These are phyloP conservation scores for Dynastes grantii DNA, from an alignment of 2,888 invertebrate genomes.

Conservation along the genomic window DNA sequence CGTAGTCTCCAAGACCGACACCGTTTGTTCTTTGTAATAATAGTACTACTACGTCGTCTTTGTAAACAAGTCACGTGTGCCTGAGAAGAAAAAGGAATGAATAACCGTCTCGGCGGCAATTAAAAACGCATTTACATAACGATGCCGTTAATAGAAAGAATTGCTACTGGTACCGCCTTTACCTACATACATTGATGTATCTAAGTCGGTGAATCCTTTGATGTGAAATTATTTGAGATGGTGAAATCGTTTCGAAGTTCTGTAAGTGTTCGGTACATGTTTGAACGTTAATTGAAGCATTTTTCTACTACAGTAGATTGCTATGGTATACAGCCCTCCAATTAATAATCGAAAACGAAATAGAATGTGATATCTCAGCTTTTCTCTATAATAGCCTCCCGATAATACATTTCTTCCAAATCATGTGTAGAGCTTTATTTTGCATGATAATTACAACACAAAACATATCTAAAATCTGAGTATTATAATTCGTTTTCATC, in stretches of 20 bases:
- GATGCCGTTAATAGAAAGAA: conserved; percentile 40
- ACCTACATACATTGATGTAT: not conserved
- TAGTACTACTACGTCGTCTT: not conserved
- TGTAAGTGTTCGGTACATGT: not conserved
- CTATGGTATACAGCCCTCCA: not conserved
- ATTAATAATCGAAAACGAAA: not conserved
- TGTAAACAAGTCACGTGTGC: conserved; percentile 31
- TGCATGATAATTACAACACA: too few relatives aligned
- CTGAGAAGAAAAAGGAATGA: conserved; percentile 19
- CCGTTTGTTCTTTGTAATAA: conserved; percentile 4
- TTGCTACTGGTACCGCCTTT: not conserved
- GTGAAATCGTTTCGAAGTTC: not conserved
- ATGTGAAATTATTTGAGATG: too few relatives aligned
- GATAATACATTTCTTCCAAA: too few relatives aligned
- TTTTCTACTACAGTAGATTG: not conserved
- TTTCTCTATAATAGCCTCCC: too few relatives aligned
- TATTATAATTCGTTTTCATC: too few relatives aligned
- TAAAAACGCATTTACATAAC: conserved; percentile 47
- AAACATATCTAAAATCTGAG: too few relatives aligned
- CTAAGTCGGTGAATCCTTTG: not conserved
- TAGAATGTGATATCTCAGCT: too few relatives aligned
- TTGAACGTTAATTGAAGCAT: not conserved
- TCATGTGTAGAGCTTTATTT: too few relatives aligned
- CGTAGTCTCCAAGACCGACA: not conserved
- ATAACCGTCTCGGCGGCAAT: conserved; percentile 44